phyloP scores from a whole-genome alignment of 2,113 vertebrate species.

The Anolis sagrei region DNA sequence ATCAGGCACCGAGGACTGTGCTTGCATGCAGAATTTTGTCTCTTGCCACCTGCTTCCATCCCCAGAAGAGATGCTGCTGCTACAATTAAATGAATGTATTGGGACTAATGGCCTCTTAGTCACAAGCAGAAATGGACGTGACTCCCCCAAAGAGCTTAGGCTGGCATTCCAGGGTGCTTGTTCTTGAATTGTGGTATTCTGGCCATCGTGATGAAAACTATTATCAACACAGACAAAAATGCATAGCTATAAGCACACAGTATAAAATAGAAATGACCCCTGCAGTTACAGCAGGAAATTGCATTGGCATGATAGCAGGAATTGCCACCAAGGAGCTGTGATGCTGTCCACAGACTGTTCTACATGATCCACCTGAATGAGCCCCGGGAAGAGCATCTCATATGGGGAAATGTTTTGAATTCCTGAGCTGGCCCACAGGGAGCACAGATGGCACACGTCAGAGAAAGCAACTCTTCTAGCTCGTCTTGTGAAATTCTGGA shows the following conservation, averaged over 20 bases:
- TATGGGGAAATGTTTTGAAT: neutral
- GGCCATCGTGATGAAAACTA: too few relatives aligned
- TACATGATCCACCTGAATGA: neutral
- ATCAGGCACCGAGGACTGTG: constrained; percentile 8
- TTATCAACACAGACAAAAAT: too few relatives aligned
- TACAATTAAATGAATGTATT: neutral
- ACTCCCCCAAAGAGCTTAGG: neutral
- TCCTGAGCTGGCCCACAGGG: neutral
- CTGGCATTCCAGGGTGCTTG: too few relatives aligned
- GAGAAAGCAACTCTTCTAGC: neutral
- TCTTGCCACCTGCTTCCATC: neutral
- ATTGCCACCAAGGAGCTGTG: neutral
- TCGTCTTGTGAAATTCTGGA: neutral
- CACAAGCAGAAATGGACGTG: neutral
- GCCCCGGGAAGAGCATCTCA: too few relatives aligned
- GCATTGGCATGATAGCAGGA: neutral
- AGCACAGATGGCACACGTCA: neutral
- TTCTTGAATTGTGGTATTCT: too few relatives aligned
- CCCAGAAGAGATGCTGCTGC: neutral
- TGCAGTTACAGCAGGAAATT: fast-evolving
- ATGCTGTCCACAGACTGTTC: neutral
- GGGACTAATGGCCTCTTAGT: neutral
- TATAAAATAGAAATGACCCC: too few relatives aligned
- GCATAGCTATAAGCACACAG: fast-evolving
- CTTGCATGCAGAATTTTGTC: neutral